phyloP scores from a whole-genome alignment of 2,888 invertebrate genomes.

The Metopia argyrocephala region DNA sequence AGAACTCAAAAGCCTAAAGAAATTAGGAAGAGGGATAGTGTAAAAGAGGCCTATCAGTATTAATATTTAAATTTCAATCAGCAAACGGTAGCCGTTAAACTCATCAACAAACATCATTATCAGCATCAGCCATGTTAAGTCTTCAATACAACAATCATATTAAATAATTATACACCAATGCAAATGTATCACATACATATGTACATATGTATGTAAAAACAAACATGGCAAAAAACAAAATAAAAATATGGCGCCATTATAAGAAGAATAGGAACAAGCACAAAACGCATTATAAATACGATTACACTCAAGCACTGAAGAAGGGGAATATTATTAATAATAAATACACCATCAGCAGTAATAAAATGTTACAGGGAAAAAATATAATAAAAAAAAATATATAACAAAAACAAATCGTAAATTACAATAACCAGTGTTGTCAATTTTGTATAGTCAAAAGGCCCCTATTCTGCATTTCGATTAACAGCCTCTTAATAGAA shows the following conservation, averaged over 20 bases:
- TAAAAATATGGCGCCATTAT: conserved; percentile 40
- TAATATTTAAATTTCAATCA: conserved; percentile 66
- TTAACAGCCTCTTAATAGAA: too few species aligned
- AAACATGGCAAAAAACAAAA: not conserved
- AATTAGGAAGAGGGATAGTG: not conserved
- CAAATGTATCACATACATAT: not conserved
- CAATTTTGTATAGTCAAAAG: too few species aligned
- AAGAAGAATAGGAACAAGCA: too few species aligned
- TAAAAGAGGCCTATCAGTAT: conserved; percentile 21
- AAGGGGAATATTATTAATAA: conserved; percentile 21
- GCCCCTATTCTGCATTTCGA: too few species aligned
- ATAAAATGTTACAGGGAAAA: too few species aligned
- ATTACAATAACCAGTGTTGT: too few species aligned
- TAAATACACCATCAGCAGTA: conserved; percentile 21
- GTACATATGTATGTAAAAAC: not conserved
- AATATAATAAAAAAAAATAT: too few species aligned
- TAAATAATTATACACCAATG: not conserved
- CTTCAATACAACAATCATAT: not conserved
- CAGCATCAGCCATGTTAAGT: not conserved
- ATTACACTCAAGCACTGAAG: conserved; percentile 14
- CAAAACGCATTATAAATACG: not conserved
- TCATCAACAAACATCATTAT: conserved; percentile 17
- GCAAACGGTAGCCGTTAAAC: conserved; percentile 20
- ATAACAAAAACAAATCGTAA: too few species aligned
- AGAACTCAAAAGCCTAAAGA: not conserved